phyloP scores from a whole-genome alignment of 2,888 invertebrate genomes.

The Leptinotarsa tumamoca region DNA sequence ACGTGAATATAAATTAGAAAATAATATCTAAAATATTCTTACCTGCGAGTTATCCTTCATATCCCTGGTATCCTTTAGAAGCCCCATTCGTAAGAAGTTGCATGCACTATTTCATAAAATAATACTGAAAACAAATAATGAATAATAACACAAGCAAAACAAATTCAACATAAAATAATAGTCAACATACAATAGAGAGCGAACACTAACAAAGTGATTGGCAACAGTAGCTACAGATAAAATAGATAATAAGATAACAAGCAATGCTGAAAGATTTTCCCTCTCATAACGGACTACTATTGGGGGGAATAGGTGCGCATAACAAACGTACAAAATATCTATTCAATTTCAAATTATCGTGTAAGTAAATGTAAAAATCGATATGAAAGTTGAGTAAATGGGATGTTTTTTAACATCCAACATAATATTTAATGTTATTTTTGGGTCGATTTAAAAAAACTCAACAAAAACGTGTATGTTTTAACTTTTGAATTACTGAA shows the following conservation, averaged over 20 bases:
- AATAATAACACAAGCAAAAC: conserved; percentile 34
- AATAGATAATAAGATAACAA: conserved; percentile 22
- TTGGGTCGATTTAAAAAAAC: too few species aligned
- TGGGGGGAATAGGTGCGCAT: conserved; percentile 1
- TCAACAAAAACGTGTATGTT: too few species aligned
- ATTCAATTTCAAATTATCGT: too few species aligned
- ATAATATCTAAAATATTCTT: conserved; percentile 22
- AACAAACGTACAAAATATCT: background rate
- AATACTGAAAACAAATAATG: conserved; percentile 44
- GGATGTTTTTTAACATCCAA: too few species aligned
- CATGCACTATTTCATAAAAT: conserved; percentile 45
- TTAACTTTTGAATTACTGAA: too few species aligned
- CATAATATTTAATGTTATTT: too few species aligned
- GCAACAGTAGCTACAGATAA: conserved; percentile 25
- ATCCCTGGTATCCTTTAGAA: conserved; percentile 33
- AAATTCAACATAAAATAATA: conserved; percentile 31
- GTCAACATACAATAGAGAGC: conserved; percentile 19
- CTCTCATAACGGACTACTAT: background rate
- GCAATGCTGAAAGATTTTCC: conserved; percentile 9
- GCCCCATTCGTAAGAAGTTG: conserved; percentile 40
- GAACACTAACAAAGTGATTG: conserved; percentile 7
- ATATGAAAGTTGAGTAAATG: too few species aligned
- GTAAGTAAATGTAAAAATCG: too few species aligned
- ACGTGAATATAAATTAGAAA: background rate
- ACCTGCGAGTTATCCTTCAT: conserved; percentile 45